Evolutionary conservation across 2,113 vertebrate genomes (phyloP).

Genomic region (Illadopsis cleaveri): DNA sequence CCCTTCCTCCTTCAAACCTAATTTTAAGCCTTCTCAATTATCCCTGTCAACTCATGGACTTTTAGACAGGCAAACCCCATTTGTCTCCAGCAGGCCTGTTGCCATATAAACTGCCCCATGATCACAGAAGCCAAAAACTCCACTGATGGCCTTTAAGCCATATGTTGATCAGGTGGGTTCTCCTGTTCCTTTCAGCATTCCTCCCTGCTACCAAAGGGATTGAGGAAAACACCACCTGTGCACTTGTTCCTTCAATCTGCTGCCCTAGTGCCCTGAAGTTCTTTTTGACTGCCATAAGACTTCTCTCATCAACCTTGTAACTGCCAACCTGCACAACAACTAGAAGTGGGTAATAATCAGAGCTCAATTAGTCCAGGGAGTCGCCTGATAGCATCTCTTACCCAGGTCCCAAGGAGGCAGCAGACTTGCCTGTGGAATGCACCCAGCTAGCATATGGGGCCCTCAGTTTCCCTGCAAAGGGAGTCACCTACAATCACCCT

Average conservation of each 20-base stretch:
- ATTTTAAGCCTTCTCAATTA: neutral
- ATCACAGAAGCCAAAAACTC: neutral
- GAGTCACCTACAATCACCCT: neutral
- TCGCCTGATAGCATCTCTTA: neutral
- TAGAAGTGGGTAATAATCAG: neutral
- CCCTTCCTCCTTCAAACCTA: neutral
- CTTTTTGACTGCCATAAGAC: neutral
- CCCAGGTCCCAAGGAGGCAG: neutral
- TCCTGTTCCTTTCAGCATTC: neutral
- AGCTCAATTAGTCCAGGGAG: neutral
- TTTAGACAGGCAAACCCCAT: neutral
- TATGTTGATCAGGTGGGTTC: neutral
- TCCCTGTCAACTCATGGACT: neutral
- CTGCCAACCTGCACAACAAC: neutral
- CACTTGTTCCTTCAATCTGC: neutral
- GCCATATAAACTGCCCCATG: neutral
- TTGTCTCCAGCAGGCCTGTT: neutral
- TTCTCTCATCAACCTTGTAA: neutral
- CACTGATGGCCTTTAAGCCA: neutral
- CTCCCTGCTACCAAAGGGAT: neutral
- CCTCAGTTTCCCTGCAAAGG: neutral
- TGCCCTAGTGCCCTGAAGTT: neutral
- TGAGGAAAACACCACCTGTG: neutral
- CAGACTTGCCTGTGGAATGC: neutral
- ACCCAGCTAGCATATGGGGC: neutral